Percentiles rank a stretch among this genome's conserved stretches.
Evolutionary conservation across 2,113 vertebrate species (phyloP).

Genomic region (Pheucticus melanocephalus): DNA sequence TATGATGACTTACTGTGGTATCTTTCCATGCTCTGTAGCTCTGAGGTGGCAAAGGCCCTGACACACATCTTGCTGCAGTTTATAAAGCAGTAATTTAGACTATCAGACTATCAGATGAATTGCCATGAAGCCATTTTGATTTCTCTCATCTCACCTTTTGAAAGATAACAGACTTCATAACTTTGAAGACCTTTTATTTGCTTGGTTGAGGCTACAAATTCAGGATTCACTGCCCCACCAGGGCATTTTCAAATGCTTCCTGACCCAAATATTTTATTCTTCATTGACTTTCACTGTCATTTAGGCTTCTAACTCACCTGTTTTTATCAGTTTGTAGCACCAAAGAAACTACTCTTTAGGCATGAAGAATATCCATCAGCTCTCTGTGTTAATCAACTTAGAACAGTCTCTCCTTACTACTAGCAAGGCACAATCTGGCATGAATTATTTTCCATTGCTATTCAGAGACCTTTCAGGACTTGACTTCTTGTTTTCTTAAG

Average conservation of each 20-base stretch:
- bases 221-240: not conserved
- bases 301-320: not conserved
- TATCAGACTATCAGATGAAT: not conserved
- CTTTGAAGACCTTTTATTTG: not conserved
- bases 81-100: not conserved
- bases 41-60: not conserved
- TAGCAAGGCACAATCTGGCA: slow-evolving; percentile 41
- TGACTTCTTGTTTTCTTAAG: slow-evolving; percentile 62
- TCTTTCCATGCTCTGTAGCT: not conserved
- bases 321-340: not conserved
- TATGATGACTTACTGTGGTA: not conserved
- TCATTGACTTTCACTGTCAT: not conserved
- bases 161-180: not conserved
- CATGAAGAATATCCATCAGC: not conserved
- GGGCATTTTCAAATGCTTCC: not conserved
- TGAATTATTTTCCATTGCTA: slow-evolving; percentile 42
- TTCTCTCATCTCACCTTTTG: not conserved
- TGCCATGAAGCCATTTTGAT: not conserved
- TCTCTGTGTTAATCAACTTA: not conserved
- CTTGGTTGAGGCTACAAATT: not conserved
- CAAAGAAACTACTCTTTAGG: not conserved
- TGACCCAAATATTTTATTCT: not conserved
- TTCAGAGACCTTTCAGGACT: slow-evolving; percentile 28
- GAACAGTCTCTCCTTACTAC: not conserved
- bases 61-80: not conserved